These are phyloP conservation scores for Drosophila pachea DNA, from an alignment of 1,140 invertebrate genomes.

Conservation along the genomic window DNA sequence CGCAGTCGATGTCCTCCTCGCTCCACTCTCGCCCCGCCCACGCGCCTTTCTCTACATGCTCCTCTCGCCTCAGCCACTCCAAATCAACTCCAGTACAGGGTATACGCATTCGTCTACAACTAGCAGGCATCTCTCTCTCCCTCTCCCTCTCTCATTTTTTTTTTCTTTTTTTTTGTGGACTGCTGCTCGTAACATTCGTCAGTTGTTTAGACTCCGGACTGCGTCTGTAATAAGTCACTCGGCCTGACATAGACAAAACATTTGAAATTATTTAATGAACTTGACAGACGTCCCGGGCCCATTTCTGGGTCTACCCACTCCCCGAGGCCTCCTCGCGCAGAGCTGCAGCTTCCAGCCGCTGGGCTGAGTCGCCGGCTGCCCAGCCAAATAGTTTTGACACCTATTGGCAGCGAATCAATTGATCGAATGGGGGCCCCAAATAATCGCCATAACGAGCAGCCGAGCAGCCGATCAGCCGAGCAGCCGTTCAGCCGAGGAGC, in stretches of 20 bases:
- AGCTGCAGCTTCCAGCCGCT: too few species aligned
- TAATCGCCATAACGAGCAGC: slow-evolving; percentile 54
- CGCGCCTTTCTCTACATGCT: too few species aligned
- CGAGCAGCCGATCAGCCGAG: background rate
- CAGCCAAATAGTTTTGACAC: slow-evolving; percentile 68
- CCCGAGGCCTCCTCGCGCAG: too few species aligned
- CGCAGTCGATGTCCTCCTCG: too few species aligned
- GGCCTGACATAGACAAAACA: slow-evolving; percentile 58
- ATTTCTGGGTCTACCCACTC: slow-evolving; percentile 5
- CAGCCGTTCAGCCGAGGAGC: background rate
- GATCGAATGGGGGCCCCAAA: slow-evolving; percentile 38
- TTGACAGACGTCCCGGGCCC: slow-evolving; percentile 40
- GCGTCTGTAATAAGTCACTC: slow-evolving; percentile 63
- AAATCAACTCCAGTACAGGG: background rate
- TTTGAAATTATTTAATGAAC: slow-evolving; percentile 73
- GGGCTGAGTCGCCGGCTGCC: too few species aligned
- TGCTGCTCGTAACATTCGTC: slow-evolving; percentile 55
- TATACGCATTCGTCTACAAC: background rate
- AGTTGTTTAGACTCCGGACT: slow-evolving; percentile 51
- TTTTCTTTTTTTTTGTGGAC: too few species aligned
- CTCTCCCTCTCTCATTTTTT: too few species aligned
- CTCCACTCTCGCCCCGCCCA: too few species aligned
- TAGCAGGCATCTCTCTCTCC: too few species aligned
- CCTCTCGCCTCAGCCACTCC: too few species aligned
- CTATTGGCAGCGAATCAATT: slow-evolving; percentile 54